phyloP scores from a whole-genome alignment of 2,113 vertebrate species.

The Gymnorhina tibicen region DNA sequence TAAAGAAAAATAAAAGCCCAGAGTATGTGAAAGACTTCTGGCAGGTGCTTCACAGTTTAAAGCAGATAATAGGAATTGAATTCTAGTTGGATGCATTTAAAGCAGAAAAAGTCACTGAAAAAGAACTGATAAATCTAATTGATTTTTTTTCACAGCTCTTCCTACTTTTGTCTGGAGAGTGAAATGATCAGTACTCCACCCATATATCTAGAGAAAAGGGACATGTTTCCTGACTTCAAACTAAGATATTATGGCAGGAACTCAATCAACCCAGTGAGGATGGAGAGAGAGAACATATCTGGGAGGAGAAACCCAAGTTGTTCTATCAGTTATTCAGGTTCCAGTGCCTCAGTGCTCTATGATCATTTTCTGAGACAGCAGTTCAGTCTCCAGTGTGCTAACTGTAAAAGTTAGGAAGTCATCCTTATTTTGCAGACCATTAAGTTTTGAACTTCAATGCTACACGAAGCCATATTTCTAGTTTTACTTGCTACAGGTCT shows the following conservation, averaged over 20 bases:
- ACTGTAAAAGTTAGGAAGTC: background rate
- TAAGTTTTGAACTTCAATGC: background rate
- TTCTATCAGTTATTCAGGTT: background rate
- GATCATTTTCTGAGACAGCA: background rate
- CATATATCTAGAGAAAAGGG: background rate
- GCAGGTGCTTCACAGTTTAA: background rate
- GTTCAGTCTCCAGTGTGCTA: background rate
- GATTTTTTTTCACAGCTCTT: background rate
- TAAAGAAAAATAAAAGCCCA: background rate
- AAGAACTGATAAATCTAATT: background rate
- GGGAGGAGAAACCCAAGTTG: background rate
- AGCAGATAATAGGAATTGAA: background rate
- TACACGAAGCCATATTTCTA: background rate
- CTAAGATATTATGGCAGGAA: background rate
- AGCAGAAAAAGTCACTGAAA: background rate
- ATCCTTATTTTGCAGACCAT: background rate
- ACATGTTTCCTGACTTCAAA: background rate
- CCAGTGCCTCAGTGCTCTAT: background rate
- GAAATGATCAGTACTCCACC: background rate
- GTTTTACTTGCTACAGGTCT: background rate
- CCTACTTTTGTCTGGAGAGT: background rate
- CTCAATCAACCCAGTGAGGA: rapidly evolving
- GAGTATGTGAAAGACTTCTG: background rate
- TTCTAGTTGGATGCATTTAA: background rate
- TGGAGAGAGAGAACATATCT: background rate